A percentile compares a stretch with the other conserved stretches of the same genome.
Conservation (phyloP, 2,888 invertebrate genomes). For the Phalera bucephala region DNA sequence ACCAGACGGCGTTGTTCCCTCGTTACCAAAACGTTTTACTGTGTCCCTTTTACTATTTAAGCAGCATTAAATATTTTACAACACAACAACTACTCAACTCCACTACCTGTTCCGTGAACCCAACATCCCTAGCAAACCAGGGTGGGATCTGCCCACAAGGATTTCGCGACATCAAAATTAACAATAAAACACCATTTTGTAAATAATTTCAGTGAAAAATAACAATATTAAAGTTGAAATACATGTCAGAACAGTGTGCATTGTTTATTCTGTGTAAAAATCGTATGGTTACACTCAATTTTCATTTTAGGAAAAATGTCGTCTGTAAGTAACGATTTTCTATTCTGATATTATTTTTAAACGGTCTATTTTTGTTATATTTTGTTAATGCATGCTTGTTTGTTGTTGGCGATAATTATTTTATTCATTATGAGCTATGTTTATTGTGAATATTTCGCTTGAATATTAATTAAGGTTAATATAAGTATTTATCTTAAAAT, state of each 20-base stretch:
- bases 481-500: no score
- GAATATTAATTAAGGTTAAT: no score
- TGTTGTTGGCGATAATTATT: no score
- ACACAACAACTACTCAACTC: conserved; percentile 42
- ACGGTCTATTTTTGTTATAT: conserved; percentile 34
- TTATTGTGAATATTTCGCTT: no score
- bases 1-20: not conserved
- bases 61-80: conserved; percentile 12
- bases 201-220: conserved; percentile 44
- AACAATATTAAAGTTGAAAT: not conserved
- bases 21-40: not conserved
- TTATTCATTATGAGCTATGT: no score
- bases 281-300: conserved; percentile 13
- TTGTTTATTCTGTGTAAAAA: conserved; percentile 7
- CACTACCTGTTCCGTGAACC: conserved; percentile 44
- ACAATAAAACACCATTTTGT: conserved; percentile 57
- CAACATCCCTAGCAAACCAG: conserved; percentile 65
- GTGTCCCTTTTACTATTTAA: not conserved
- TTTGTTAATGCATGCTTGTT: not conserved
- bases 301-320: conserved; percentile 25
- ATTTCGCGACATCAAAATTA: conserved; percentile 60
- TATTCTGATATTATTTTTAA: conserved; percentile 39
- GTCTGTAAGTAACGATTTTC: conserved; percentile 63
- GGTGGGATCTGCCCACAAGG: conserved; percentile 70
- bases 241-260: not conserved